Conservation (phyloP, 2,113 vertebrate species). For the Halichoerus grypus region DNA sequence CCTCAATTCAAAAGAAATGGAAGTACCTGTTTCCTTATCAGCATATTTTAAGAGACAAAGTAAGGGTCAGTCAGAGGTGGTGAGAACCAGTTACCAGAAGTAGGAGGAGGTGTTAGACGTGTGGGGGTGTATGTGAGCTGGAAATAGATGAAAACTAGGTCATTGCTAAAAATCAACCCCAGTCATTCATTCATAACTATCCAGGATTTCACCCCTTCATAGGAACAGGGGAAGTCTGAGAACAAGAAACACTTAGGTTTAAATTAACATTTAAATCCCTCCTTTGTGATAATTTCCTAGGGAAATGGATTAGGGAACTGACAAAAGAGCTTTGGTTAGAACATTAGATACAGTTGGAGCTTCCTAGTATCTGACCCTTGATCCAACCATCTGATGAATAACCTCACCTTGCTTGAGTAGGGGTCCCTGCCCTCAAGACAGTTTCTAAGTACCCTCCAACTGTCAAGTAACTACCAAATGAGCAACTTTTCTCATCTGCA, state of each 20-base stretch:
- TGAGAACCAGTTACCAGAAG: slow-evolving; percentile 52
- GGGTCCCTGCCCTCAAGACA: not conserved
- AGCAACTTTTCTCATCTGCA: not conserved
- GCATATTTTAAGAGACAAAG: slow-evolving; percentile 51
- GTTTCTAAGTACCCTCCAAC: not conserved
- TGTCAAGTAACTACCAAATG: not conserved
- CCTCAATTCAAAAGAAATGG: slow-evolving; percentile 48
- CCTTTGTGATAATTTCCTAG: slow-evolving; percentile 19
- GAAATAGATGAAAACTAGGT: not conserved
- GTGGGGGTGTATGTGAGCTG: not conserved
- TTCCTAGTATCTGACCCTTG: not conserved
- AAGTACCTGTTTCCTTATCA: not conserved
- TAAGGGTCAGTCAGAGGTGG: not conserved
- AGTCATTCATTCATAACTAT: not conserved
- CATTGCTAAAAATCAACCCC: not conserved
- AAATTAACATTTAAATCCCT: not conserved
- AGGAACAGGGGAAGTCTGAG: not conserved
- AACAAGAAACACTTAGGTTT: slow-evolving; percentile 24
- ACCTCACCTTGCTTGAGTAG: not conserved
- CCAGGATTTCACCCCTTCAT: not conserved
- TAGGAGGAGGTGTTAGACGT: not conserved
- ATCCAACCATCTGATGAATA: not conserved
- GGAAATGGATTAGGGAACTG: slow-evolving; percentile 19
- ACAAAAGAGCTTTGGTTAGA: not conserved
- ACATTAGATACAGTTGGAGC: not conserved